Conservation (phyloP, 2,888 invertebrate species). For the Atrina japonica region DNA sequence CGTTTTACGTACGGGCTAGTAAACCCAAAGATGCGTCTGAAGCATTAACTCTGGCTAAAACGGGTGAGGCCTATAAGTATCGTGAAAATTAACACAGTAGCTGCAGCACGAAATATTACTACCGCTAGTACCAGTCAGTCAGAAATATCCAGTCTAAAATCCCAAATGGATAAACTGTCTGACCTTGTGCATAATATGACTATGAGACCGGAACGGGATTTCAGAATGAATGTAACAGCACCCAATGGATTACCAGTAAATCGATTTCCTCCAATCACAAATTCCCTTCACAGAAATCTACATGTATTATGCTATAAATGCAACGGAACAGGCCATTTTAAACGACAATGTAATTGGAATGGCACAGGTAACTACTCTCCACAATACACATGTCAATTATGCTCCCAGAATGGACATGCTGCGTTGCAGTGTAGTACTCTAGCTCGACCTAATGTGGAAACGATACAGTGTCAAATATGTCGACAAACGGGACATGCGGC, state of each 20-base stretch:
- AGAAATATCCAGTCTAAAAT: too few species aligned
- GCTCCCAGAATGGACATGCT: conserved; percentile 15
- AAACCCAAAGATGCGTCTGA: conserved; percentile 5
- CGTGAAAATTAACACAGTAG: background rate
- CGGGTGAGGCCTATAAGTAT: conserved; percentile 3
- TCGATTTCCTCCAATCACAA: background rate
- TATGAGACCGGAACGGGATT: background rate
- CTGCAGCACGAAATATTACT: too few species aligned
- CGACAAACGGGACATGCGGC: conserved; percentile 3
- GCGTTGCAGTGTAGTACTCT: conserved; percentile 8
- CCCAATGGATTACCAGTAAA: background rate
- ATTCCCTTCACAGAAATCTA: background rate
- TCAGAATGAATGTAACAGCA: background rate
- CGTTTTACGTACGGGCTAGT: conserved; percentile 4
- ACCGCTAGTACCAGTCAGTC: too few species aligned
- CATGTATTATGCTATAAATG: conserved; percentile 1
- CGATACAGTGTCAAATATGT: conserved; percentile 2
- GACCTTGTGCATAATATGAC: background rate
- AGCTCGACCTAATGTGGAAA: background rate
- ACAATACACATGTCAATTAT: conserved; percentile 6
- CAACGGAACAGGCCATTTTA: conserved; percentile 10
- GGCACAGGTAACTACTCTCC: background rate
- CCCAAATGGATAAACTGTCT: too few species aligned
- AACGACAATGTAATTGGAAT: conserved; percentile 15
- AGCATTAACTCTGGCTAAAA: conserved; percentile 4